Evolutionary conservation across 2,113 vertebrate species (phyloP).

Genomic region (Apodemus speciosus): DNA sequence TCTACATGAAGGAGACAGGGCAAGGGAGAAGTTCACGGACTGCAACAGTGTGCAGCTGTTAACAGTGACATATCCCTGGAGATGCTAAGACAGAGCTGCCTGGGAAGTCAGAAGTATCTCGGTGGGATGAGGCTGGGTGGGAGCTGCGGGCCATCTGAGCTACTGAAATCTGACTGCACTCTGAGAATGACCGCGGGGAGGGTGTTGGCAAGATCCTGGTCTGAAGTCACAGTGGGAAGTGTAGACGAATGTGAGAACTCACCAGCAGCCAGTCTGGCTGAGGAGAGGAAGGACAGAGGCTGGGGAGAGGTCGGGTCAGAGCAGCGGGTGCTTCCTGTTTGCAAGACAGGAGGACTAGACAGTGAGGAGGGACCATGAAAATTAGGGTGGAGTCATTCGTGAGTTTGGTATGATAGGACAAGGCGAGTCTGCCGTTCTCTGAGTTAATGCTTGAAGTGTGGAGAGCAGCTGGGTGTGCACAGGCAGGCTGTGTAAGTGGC

Average conservation of each 20-base stretch:
- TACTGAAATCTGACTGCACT: background rate
- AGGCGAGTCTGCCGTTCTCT: background rate
- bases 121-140: rapidly evolving
- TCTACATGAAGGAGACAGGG: background rate
- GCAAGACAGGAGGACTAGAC: background rate
- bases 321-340: constrained; percentile 3
- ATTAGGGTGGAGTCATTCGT: background rate
- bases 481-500: background rate
- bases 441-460: background rate
- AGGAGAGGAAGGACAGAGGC: background rate
- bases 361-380: background rate
- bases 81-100: background rate
- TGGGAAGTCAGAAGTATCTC: background rate
- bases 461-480: background rate
- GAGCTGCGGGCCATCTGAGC: background rate
- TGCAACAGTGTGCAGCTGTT: background rate
- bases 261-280: background rate
- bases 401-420: background rate
- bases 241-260: background rate
- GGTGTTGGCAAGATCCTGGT: background rate
- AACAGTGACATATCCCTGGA: background rate
- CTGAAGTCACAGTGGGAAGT: background rate
- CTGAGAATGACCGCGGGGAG: background rate
- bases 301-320: background rate
- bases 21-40: background rate